These are phyloP conservation scores for Epicauta chinensis DNA, from an alignment of 1,140 invertebrate genomes.

Conservation along the genomic window DNA sequence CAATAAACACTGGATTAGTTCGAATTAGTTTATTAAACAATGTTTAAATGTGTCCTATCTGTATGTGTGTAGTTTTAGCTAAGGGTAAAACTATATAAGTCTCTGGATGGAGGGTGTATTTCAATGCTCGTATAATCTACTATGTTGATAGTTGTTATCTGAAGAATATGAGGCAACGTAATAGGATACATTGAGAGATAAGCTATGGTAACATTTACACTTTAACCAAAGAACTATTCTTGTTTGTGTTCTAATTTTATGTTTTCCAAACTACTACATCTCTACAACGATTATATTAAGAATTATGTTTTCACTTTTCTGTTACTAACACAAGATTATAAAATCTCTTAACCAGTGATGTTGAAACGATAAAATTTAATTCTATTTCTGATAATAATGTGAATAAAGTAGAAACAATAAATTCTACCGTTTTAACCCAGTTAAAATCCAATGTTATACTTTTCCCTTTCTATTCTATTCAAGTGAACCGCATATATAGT, in stretches of 20 bases:
- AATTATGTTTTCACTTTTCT: too few relatives aligned
- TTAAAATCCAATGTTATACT: too few relatives aligned
- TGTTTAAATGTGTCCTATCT: too few relatives aligned
- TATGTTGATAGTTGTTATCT: constrained; percentile 17
- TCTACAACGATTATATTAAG: too few relatives aligned
- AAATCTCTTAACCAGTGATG: too few relatives aligned
- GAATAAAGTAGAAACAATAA: constrained; percentile 5
- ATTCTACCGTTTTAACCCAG: constrained; percentile 12
- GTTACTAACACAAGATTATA: too few relatives aligned
- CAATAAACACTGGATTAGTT: too few relatives aligned
- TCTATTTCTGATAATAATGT: too few relatives aligned
- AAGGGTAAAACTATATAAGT: too few relatives aligned
- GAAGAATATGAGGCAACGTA: constrained; percentile 18
- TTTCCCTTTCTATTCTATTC: constrained; percentile 3
- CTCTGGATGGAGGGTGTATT: neutral
- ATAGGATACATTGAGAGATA: constrained; percentile 16
- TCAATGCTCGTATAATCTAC: constrained; percentile 7
- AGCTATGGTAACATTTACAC: constrained; percentile 19
- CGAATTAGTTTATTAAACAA: too few relatives aligned
- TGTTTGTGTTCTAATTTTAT: constrained; percentile 16
- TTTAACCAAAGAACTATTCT: constrained; percentile 17
- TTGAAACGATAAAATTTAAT: too few relatives aligned
- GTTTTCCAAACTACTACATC: constrained; percentile 1
- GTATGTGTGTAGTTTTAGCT: too few relatives aligned
- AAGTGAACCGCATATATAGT: constrained; percentile 6